These are phyloP conservation scores for Neoarius graeffei DNA, from an alignment of 2,113 vertebrate genomes.

Conservation along the genomic window DNA sequence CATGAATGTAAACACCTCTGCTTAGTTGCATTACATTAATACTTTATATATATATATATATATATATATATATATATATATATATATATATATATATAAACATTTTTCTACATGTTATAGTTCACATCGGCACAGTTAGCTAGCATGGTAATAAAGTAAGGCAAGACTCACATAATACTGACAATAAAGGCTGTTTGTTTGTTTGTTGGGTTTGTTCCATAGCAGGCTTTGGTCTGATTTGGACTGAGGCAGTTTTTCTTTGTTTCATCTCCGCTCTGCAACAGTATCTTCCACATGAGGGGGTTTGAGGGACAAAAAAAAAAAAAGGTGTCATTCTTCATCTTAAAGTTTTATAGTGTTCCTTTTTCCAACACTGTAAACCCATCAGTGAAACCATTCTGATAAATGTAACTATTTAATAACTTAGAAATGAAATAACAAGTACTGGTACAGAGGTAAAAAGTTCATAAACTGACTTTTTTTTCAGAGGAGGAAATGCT, in stretches of 20 bases:
- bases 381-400: constrained; percentile 1
- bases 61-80: too few species aligned
- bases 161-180: constrained; percentile 94
- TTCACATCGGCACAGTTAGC: constrained; percentile 88
- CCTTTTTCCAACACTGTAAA: constrained; percentile 11
- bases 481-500: constrained; percentile 42
- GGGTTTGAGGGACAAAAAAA: constrained; percentile 32
- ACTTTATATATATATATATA: constrained; percentile 78
- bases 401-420: constrained; percentile 53
- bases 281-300: constrained; percentile 53
- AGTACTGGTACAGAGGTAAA: constrained; percentile 63
- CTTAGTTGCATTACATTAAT: constrained; percentile 85
- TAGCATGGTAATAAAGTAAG: constrained; percentile 88
- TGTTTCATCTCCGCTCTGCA: constrained; percentile 64
- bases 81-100: too few species aligned
- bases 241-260: constrained; percentile 66
- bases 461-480: constrained; percentile 52
- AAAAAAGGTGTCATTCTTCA: background rate
- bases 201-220: constrained; percentile 74
- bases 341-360: constrained; percentile 55
- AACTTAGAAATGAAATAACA: constrained; percentile 60
- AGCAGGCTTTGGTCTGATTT: constrained; percentile 85
- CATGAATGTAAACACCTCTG: constrained; percentile 94
- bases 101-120: constrained; percentile 75
- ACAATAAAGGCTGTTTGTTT: constrained; percentile 72